phyloP scores from a whole-genome alignment of 2,797 vertebrate genomes.

The Tenualosa ilisha region DNA sequence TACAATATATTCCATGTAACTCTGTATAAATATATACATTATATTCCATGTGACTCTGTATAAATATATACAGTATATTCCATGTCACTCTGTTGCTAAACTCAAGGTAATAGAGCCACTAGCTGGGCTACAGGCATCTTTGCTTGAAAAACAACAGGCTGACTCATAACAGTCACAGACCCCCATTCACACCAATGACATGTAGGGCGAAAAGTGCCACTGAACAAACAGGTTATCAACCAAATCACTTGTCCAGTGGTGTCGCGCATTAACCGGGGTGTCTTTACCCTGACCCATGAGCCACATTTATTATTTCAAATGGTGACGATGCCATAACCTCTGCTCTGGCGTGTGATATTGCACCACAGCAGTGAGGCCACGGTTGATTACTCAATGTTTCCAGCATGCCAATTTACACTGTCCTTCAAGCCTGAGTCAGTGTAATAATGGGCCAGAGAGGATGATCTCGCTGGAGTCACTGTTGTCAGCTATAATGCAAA shows the following conservation, averaged over 20 bases:
- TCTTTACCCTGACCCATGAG: constrained; percentile 49
- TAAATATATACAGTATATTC: no score
- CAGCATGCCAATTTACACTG: constrained; percentile 31
- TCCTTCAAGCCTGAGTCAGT: constrained; percentile 41
- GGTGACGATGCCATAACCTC: constrained; percentile 54
- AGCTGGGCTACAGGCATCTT: background rate
- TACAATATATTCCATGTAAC: background rate
- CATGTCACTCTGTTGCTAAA: background rate
- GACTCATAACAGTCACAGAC: background rate
- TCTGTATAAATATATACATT: background rate
- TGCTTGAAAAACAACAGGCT: background rate
- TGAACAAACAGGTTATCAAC: constrained; percentile 24
- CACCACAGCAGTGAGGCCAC: constrained; percentile 23
- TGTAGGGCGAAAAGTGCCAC: background rate
- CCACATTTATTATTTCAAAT: constrained; percentile 61
- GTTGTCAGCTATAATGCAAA: constrained; percentile 30
- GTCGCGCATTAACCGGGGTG: constrained; percentile 21
- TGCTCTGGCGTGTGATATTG: constrained; percentile 40
- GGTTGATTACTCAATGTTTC: constrained; percentile 56
- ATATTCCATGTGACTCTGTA: background rate
- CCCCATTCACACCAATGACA: background rate
- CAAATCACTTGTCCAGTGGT: constrained; percentile 56
- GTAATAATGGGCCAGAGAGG: constrained; percentile 38
- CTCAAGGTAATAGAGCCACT: background rate
- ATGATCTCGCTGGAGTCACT: constrained; percentile 37